These are phyloP conservation scores for Artibeus jamaicensis DNA, from an alignment of 2,797 vertebrate species.

Conservation along the genomic window DNA sequence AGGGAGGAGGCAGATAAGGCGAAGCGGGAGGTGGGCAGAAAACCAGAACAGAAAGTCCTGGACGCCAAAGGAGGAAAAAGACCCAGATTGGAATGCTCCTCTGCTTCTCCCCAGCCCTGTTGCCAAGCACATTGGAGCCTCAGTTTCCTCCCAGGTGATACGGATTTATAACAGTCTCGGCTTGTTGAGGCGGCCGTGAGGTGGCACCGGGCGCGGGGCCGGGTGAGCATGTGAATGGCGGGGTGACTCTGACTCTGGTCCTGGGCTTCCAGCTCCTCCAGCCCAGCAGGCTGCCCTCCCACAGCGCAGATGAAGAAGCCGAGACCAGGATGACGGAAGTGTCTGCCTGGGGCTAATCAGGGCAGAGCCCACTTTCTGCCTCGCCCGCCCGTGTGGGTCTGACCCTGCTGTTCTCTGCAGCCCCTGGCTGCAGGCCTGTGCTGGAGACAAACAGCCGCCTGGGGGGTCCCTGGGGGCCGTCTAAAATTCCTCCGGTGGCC, in stretches of 20 bases:
- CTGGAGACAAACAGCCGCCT: slow-evolving; percentile 63
- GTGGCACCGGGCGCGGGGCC: neutral
- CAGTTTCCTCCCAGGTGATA: neutral
- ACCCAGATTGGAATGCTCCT: neutral
- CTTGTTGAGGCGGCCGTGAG: fast-evolving
- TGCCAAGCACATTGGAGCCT: neutral
- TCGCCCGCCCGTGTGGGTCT: neutral
- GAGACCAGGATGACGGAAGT: neutral
- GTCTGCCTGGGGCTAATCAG: neutral
- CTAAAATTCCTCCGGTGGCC: slow-evolving; percentile 67
- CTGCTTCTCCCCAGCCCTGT: neutral
- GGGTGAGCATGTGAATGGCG: neutral
- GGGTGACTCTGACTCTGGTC: fast-evolving
- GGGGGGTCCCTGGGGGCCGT: slow-evolving; percentile 50
- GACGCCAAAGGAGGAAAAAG: neutral
- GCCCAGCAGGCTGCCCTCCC: neutral
- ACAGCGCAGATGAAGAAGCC: neutral
- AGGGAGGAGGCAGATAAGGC: neutral
- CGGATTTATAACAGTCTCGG: neutral
- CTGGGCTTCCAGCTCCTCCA: neutral
- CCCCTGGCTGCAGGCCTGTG: slow-evolving; percentile 45
- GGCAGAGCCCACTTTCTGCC: neutral
- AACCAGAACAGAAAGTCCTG: slow-evolving; percentile 28
- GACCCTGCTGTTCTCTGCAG: neutral
- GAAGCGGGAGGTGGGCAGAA: neutral